Conservation (phyloP, 2,797 vertebrate species). For the Artibeus jamaicensis region DNA sequence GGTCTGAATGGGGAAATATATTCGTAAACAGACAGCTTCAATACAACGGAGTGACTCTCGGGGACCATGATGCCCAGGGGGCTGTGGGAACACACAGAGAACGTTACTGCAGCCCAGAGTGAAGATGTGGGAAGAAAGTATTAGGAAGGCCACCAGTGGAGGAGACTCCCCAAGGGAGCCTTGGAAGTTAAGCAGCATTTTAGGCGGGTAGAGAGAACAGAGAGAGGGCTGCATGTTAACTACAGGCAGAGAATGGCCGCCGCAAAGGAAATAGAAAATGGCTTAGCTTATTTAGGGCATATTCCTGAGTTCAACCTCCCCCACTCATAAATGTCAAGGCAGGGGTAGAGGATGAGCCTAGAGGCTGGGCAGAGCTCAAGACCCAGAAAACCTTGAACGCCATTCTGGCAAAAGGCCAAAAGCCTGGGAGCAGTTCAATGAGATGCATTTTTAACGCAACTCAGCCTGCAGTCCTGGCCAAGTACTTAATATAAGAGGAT, state of each 20-base stretch:
- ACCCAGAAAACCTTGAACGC: not conserved
- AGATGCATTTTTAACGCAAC: constrained; percentile 50
- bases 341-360: not conserved
- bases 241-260: not conserved
- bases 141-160: not conserved
- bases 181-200: not conserved
- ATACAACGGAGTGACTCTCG: not conserved
- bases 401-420: not conserved
- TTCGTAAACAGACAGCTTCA: not conserved
- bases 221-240: not conserved
- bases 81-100: not conserved
- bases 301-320: not conserved
- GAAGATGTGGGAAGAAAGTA: not conserved
- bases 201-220: not conserved
- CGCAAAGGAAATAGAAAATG: not conserved
- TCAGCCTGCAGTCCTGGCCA: constrained; percentile 28
- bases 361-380: not conserved
- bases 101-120: not conserved
- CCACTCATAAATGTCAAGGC: not conserved
- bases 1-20: not conserved
- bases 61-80: not conserved
- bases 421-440: not conserved
- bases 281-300: not conserved
- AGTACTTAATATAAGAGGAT: constrained; percentile 53
- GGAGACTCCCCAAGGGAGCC: not conserved